A percentile compares a stretch with the other conserved stretches of the same genome.
These are phyloP conservation scores for Cygnus atratus DNA, from an alignment of 2,113 vertebrate genomes.

Conservation along the genomic window DNA sequence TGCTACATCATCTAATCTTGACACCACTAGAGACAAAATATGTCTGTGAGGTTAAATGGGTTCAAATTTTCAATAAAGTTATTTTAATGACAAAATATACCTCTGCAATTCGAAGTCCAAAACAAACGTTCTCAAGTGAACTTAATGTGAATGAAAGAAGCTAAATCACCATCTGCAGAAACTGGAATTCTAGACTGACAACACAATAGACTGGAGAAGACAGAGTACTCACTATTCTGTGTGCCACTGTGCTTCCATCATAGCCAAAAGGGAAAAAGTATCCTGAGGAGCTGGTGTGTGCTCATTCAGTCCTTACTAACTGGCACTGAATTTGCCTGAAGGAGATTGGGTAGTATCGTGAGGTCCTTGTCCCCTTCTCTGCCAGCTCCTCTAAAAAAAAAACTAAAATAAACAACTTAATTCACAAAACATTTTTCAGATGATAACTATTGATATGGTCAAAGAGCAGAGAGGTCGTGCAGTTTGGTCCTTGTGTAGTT, in stretches of 20 bases:
- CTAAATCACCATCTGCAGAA: neutral
- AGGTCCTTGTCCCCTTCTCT: neutral
- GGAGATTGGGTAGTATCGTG: accelerated
- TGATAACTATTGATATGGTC: neutral
- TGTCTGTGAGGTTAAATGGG: neutral
- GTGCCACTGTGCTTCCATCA: neutral
- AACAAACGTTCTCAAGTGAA: neutral
- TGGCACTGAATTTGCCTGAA: neutral
- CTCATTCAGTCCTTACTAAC: neutral
- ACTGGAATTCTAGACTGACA: neutral
- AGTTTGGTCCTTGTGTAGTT: neutral
- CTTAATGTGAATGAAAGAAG: neutral
- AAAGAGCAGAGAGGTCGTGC: neutral
- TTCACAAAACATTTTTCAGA: neutral
- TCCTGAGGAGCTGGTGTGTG: neutral
- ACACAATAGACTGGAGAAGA: neutral
- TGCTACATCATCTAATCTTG: conserved; percentile 23
- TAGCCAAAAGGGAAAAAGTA: neutral
- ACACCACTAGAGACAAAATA: neutral
- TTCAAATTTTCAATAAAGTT: conserved; percentile 9
- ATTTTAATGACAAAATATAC: neutral
- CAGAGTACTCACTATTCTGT: neutral
- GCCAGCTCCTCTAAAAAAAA: accelerated
- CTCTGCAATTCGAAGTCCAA: neutral
- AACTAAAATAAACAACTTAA: neutral